phyloP scores from a whole-genome alignment of 2,113 vertebrate genomes.

The human region DNA sequence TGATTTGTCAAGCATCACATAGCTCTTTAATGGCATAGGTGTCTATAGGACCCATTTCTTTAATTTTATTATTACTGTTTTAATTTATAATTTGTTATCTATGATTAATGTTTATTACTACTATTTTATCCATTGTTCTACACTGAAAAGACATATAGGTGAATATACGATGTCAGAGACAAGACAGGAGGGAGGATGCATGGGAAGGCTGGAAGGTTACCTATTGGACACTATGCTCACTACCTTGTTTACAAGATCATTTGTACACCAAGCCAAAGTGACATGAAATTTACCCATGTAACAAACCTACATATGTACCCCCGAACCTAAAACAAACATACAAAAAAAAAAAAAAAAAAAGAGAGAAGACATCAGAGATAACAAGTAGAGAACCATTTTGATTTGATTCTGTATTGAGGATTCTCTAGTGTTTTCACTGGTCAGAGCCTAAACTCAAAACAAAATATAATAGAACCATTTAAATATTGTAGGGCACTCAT shows the following conservation, averaged over 20 bases:
- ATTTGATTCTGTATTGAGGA: neutral
- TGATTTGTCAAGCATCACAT: neutral
- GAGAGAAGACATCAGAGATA: neutral
- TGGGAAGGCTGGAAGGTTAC: no score
- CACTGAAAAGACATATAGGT: neutral
- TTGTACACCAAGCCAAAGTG: no score
- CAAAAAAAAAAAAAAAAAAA: no score
- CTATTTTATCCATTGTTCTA: neutral
- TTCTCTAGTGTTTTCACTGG: neutral
- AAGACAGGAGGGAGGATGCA: no score
- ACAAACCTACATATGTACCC: no score
- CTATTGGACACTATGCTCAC: no score
- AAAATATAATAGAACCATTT: neutral
- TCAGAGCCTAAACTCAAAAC: neutral
- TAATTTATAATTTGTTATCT: neutral
- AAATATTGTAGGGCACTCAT: neutral
- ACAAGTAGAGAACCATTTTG: neutral
- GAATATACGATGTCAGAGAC: neutral
- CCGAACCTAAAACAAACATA: no score
- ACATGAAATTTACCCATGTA: no score
- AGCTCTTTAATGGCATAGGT: neutral
- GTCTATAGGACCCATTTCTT: neutral
- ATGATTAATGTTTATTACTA: neutral
- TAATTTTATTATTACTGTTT: neutral
- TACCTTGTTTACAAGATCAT: no score